Conservation (phyloP, 2,113 vertebrate species). For the Laticauda colubrina region DNA sequence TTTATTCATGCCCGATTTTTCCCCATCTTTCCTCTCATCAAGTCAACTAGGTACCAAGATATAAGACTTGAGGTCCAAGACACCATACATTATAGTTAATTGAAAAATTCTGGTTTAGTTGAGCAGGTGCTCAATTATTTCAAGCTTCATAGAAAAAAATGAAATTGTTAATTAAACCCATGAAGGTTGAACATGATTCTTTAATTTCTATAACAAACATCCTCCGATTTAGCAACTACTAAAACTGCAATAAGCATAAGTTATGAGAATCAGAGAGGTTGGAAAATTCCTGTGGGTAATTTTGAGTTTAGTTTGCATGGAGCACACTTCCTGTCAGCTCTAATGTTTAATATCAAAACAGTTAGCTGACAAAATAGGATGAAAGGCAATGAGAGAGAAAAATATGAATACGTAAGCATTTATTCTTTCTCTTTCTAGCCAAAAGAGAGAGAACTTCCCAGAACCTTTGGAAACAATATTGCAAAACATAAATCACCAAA, state of each 20-base stretch:
- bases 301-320: neutral
- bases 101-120: neutral
- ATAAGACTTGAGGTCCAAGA: neutral
- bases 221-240: neutral
- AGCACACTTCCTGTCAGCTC: neutral
- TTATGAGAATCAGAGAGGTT: neutral
- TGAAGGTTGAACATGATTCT: neutral
- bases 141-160: neutral
- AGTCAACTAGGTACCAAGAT: neutral
- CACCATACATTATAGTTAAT: neutral
- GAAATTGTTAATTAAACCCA: neutral
- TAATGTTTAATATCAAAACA: neutral
- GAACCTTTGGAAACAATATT: neutral
- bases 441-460: neutral
- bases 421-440: neutral
- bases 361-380: neutral
- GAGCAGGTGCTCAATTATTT: constrained; percentile 17
- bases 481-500: too few species aligned
- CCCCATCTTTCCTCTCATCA: neutral
- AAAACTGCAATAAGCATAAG: neutral
- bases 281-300: neutral
- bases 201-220: neutral
- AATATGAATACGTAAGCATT: neutral
- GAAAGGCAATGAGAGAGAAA: neutral
- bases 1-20: constrained; percentile 1